phyloP scores from a whole-genome alignment of 2,888 invertebrate genomes.

The Chalcis sispes region DNA sequence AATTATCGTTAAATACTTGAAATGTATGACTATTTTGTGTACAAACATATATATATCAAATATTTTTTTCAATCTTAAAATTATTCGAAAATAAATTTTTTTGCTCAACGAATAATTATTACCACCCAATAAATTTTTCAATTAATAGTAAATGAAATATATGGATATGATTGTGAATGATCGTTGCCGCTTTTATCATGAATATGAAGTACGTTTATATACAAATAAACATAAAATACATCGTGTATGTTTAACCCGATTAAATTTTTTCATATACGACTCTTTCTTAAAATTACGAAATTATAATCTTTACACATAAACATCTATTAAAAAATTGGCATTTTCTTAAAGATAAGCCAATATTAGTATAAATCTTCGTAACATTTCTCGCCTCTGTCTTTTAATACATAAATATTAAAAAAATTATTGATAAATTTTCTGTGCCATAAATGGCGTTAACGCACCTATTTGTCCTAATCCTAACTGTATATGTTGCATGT shows the following conservation, averaged over 20 bases:
- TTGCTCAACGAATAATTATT: slow-evolving; percentile 31
- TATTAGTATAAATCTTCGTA: slow-evolving; percentile 42
- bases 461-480: slow-evolving; percentile 78
- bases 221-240: slow-evolving; percentile 53
- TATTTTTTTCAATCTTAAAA: slow-evolving; percentile 6
- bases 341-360: slow-evolving; percentile 43
- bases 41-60: slow-evolving; percentile 11
- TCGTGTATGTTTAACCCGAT: slow-evolving; percentile 26
- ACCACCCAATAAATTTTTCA: slow-evolving; percentile 37
- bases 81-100: slow-evolving; percentile 47
- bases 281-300: slow-evolving; percentile 50
- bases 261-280: slow-evolving; percentile 36
- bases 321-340: slow-evolving; percentile 42
- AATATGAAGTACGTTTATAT: slow-evolving; percentile 44
- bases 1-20: slow-evolving; percentile 35
- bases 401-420: slow-evolving; percentile 55
- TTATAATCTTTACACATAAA: slow-evolving; percentile 50
- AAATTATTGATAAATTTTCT: slow-evolving; percentile 68
- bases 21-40: slow-evolving; percentile 38
- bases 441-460: slow-evolving; percentile 73
- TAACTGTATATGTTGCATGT: slow-evolving; percentile 92
- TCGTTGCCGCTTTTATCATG: slow-evolving; percentile 13
- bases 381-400: slow-evolving; percentile 34
- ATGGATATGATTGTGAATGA: slow-evolving; percentile 41
- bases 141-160: slow-evolving; percentile 30